Evolutionary conservation across 2,113 vertebrate genomes (phyloP), one percentile per base, ranked within the genome.

Genomic region (Pseudorectes ferrugineus): DNA sequence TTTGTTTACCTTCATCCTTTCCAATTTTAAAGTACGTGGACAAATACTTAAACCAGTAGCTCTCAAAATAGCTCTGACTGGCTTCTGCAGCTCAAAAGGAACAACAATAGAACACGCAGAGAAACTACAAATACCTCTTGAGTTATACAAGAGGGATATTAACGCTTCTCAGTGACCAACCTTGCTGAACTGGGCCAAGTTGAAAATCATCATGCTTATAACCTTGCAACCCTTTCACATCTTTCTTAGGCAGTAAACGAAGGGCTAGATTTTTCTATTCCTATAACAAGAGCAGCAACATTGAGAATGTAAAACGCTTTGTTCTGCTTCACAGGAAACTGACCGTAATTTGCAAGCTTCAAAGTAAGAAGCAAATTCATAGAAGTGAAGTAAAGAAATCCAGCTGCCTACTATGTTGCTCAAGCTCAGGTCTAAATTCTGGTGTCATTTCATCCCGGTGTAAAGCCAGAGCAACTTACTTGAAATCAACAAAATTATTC

Each of bases 1-100:
- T 87, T 92, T 95, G 86, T 95, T 95, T 74, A 73, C 54, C 19
- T 83, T 25, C 58, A 77, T 71, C 71, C 74, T 88, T 92, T 83
- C 77, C 87, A 84, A 14, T 58, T 89, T 71, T 66, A 42, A 89
- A 77, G 38, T 67, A 85, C 0, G 0, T 36, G 61, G 84, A 94
- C 73, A 83, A 94, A 80, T 48, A 86, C 71, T 93, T 88, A 67
- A 76, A 83, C 43, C 54, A 82, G 85, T 36, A 71, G 71, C 80
- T 49, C 52, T 77, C 92, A 79, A 96, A 94, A 75, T 35, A 96
- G 87, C 58, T 61, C 74, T 29, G 68, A 51, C 36, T 81, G 77
- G 20, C 63, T 85, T 68, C 70, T 84, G 55, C 67, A 84, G 35
- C 74, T 91, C 62, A 33, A 75, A 74, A 58, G 43, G 67, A 61